Base-by-base conservation (phyloP, 2,797 vertebrate species). In the Sebastes ruberrimus region DNA sequence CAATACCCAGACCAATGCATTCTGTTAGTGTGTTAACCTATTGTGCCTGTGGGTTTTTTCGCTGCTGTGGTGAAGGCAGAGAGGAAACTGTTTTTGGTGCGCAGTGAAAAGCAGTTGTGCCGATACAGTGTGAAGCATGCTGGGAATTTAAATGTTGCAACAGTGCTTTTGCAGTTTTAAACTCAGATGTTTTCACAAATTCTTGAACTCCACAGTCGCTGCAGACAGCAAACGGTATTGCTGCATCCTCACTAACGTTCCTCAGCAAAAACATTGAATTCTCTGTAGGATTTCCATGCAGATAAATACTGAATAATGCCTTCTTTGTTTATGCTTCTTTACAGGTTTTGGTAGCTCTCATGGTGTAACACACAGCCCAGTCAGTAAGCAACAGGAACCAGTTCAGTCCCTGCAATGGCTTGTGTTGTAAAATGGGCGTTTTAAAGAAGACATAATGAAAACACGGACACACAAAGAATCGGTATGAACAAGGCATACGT, bases 381-480 rank as follows among this genome's bases (percentile, higher is more conserved):
- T 76, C 84, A 77, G 71, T 86, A 78, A 85, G 69, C 88, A 86
- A 81, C 80, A 87, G 83, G 75, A 88, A 81, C 84, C 86, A 78
- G 74, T 94, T 94, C 83, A 90, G 74, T 89, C 88, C 85, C 86
- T 88, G 78, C 86, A 82, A 91, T 94, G 92, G 82, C 89, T 85
- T 81, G 80, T 90, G 93, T 91, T 85, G 85, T 93, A 93, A 94
- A 92, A 95, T 96, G 95, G 95, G 92, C 38, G 11, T 79, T 80
- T 76, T 94, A 91, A 92, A 90, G 92, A 88, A 89, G 91, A 89
- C 85, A 93, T 82, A 87, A 96, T 96, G 96, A 96, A 96, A 95
- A 96, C 96, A 73, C 90, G 96, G 93, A 96, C 96, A 59, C 95
- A 96, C 93, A 96, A 96, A 95, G 96, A 96, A 94, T 95, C 94